Base-by-base conservation (phyloP, 1,140 invertebrate species). In the Drosophila busckii region DNA sequence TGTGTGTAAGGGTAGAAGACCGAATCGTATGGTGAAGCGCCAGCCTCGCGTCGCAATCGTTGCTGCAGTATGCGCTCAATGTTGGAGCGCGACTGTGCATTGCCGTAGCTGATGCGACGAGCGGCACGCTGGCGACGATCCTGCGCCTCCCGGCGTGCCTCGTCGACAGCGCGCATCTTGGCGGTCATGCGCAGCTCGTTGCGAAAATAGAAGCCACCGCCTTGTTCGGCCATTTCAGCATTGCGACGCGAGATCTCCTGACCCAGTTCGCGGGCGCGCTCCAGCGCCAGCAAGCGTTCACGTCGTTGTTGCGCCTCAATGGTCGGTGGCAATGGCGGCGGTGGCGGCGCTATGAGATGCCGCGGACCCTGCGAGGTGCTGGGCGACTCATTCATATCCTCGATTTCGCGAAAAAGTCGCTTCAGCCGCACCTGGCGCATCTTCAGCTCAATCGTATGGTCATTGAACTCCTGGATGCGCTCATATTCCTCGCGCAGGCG, bases 381-480 rank as follows among this genome's bases (percentile, higher is more conserved):
- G 9, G 35, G 26, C 6, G 46, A n/a, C 10, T 66, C 75, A 22
- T 80, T 85, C 1, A 85, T 80, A 4, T 85, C 83, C 29, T 85
- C 83, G 9, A 85, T 85, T 19, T 85, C 69, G 2, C 69, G 62
- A 13, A 85, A 85, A 2, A 85, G 35, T 1, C 83, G 71, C 60
- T 80, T 85, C 10, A 85, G 25, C 0, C 83, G 78, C 48, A 85
- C 69, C 40, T 85, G 65, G 0, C 83, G 83, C 83, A 85, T 85
- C 42, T 85, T 85, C 8, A 75, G 55, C 44, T 85, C 83, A n/a
- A 85, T 85, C 15, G 76, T 78, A 32, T 54, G 76, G 34, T 85
- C 83, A 7, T 85, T 83, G 37, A 85, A 85, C 41, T 78, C 71
- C 29, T 83, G 71, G 7, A 85, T 83, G 9, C 83, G 61, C 4